Evolutionary conservation across 2,113 vertebrate genomes (phyloP).

Genomic region (Stigmatopora nigra): DNA sequence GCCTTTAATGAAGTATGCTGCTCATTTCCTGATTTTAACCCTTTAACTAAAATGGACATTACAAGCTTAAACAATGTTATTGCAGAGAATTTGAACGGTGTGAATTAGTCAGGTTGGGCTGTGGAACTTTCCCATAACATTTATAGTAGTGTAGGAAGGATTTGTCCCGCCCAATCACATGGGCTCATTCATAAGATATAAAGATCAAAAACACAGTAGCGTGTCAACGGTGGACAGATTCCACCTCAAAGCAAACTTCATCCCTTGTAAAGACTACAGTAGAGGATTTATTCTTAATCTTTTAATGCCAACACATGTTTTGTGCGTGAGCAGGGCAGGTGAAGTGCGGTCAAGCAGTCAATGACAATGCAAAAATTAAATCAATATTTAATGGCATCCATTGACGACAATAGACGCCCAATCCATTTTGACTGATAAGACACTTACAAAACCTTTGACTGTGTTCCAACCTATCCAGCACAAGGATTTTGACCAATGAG

Average conservation of each 20-base stretch:
- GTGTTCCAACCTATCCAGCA: too few relatives aligned
- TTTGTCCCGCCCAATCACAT: slow-evolving; percentile 46
- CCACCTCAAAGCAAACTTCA: slow-evolving; percentile 58
- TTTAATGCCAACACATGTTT: slow-evolving; percentile 49
- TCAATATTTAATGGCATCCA: too few relatives aligned
- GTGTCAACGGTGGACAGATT: slow-evolving; percentile 31
- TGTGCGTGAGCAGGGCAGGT: background rate
- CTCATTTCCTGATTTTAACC: background rate
- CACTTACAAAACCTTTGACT: too few relatives aligned
- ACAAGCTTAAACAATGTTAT: background rate
- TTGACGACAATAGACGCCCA: too few relatives aligned
- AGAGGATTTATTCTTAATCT: slow-evolving; percentile 64
- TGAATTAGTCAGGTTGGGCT: background rate
- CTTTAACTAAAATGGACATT: background rate
- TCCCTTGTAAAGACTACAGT: slow-evolving; percentile 46
- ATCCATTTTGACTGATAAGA: too few relatives aligned
- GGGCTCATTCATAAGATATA: slow-evolving; percentile 42
- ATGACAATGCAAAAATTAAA: background rate
- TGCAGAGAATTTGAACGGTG: background rate
- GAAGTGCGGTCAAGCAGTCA: background rate
- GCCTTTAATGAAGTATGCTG: background rate
- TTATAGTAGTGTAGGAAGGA: slow-evolving; percentile 13
- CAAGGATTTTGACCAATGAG: too few relatives aligned
- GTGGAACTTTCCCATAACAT: background rate
- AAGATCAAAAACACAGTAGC: slow-evolving; percentile 14